Evolutionary conservation across 2,113 vertebrate species (phyloP).

Genomic region (Chamaea fasciata): DNA sequence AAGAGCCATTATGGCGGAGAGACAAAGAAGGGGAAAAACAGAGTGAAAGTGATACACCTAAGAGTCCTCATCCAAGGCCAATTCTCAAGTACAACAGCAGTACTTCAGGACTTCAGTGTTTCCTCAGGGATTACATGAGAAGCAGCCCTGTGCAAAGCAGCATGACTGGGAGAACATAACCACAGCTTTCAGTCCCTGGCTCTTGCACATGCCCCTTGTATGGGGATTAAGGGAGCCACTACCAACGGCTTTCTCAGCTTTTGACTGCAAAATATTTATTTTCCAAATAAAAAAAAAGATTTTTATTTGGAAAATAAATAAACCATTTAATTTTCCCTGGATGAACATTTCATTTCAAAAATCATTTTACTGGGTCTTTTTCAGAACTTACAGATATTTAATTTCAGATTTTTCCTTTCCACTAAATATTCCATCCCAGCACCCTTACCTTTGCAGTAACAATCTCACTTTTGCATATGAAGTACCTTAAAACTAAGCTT

Average conservation of each 20-base stretch:
- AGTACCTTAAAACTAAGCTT: not conserved
- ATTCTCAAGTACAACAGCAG: not conserved
- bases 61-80: not conserved
- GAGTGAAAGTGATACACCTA: not conserved
- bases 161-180: not conserved
- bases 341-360: not conserved
- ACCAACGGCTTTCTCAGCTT: not conserved
- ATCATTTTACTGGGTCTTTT: not conserved
- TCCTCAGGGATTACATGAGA: fast-evolving
- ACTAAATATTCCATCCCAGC: not conserved
- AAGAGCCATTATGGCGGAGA: not conserved
- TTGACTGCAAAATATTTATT: not conserved
- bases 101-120: not conserved
- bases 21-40: not conserved
- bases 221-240: not conserved
- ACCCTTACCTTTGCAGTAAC: not conserved
- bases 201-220: not conserved
- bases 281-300: not conserved
- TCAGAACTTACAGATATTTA: not conserved
- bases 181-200: not conserved
- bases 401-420: not conserved
- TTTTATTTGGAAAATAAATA: not conserved
- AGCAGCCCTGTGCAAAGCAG: not conserved
- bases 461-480: not conserved
- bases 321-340: not conserved